phyloP scores from a whole-genome alignment of 1,140 invertebrate genomes.

The Hydropsyche tenuis region DNA sequence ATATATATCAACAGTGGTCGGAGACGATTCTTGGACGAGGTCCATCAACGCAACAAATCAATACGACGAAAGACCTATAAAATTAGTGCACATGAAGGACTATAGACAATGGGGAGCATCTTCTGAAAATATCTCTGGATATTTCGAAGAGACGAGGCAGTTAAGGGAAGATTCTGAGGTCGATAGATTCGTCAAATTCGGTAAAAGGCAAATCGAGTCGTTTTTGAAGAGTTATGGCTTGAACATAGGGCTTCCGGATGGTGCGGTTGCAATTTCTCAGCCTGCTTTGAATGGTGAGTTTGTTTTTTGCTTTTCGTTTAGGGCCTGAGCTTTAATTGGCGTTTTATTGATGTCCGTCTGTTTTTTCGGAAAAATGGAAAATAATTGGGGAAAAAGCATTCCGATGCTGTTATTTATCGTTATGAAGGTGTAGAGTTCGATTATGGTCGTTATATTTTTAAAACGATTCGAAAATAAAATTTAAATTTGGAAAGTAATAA shows the following conservation, averaged over 20 bases:
- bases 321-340: no score
- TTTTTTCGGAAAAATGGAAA: no score
- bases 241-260: constrained; percentile 37
- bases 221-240: constrained; percentile 43
- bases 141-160: constrained; percentile 43
- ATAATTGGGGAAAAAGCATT: no score
- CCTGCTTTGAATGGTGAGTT: constrained; percentile 7
- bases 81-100: constrained; percentile 39
- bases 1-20: constrained; percentile 39
- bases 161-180: constrained; percentile 38
- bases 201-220: constrained; percentile 38
- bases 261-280: constrained; percentile 34
- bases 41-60: background rate
- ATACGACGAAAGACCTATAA: constrained; percentile 26
- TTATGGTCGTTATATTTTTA: background rate
- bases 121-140: background rate
- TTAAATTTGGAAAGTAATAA: no score
- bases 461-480: background rate
- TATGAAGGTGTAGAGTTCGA: background rate
- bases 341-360: no score
- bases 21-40: constrained; percentile 3
- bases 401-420: background rate
- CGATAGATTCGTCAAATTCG: constrained; percentile 48
- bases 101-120: background rate
- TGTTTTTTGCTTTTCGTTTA: no score